Conservation (phyloP, 2,888 invertebrate genomes). For the Gymnocheta viridis region DNA sequence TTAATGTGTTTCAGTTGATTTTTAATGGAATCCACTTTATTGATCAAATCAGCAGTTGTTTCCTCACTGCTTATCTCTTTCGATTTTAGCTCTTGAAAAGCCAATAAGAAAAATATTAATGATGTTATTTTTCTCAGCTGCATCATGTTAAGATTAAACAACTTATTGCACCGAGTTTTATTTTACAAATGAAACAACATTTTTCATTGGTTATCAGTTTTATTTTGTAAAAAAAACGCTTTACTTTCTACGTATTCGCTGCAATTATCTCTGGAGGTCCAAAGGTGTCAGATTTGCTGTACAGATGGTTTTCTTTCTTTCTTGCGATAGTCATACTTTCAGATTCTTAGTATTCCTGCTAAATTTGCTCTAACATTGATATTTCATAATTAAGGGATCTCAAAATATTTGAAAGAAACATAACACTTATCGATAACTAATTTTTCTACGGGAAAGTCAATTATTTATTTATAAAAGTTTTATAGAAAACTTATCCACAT, state of each 20-base stretch:
- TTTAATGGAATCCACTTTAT: conserved; percentile 29
- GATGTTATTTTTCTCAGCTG: neutral
- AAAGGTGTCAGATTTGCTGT: neutral
- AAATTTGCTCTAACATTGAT: neutral
- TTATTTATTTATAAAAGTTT: too few species aligned
- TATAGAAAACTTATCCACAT: too few species aligned
- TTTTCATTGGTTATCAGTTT: conserved; percentile 29
- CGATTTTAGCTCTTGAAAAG: conserved; percentile 2
- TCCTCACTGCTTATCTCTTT: neutral
- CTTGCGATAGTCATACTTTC: neutral
- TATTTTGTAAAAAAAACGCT: neutral
- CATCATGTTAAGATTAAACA: conserved; percentile 4
- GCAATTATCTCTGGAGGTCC: conserved; percentile 31
- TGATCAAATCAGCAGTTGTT: neutral
- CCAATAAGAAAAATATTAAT: conserved; percentile 5
- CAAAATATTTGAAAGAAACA: neutral
- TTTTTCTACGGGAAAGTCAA: too few species aligned
- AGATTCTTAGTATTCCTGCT: neutral
- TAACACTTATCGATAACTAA: neutral
- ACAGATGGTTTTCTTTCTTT: conserved; percentile 22
- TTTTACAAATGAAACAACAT: conserved; percentile 3
- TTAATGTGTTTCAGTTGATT: conserved; percentile 39
- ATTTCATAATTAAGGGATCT: neutral
- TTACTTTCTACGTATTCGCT: conserved; percentile 11
- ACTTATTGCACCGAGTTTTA: neutral